Conservation (phyloP, 2,888 invertebrate species). For the Acrobasis repandana region DNA sequence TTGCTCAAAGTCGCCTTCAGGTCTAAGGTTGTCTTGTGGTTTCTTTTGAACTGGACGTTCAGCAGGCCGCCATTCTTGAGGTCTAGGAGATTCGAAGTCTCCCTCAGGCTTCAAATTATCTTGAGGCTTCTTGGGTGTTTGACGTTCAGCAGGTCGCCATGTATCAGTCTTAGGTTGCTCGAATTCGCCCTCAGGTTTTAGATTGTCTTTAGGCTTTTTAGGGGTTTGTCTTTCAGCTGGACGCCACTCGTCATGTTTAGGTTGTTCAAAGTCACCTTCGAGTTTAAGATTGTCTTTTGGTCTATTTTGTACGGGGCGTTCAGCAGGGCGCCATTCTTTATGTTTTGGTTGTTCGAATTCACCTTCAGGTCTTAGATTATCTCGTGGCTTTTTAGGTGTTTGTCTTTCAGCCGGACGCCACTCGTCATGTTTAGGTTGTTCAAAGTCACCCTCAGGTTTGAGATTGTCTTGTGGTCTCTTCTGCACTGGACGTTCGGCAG, state of each 20-base stretch:
- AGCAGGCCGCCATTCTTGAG: constrained; percentile 71
- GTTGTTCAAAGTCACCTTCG: constrained; percentile 81
- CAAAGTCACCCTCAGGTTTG: constrained; percentile 82
- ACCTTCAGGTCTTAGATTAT: constrained; percentile 85
- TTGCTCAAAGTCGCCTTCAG: constrained; percentile 58
- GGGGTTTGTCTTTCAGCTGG: constrained; percentile 62
- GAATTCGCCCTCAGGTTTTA: constrained; percentile 78
- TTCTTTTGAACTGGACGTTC: constrained; percentile 64
- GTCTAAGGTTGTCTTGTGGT: constrained; percentile 74
- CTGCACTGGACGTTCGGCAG: constrained; percentile 54
- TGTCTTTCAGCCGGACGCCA: constrained; percentile 78
- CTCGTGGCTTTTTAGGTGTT: constrained; percentile 78
- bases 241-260: constrained; percentile 53
- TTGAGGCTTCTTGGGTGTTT: constrained; percentile 52
- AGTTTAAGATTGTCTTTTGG: constrained; percentile 78
- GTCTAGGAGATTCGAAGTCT: constrained; percentile 68
- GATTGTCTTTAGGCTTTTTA: constrained; percentile 71
- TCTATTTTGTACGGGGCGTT: constrained; percentile 53
- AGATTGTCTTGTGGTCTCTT: constrained; percentile 83
- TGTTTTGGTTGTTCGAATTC: constrained; percentile 75
- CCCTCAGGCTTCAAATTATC: constrained; percentile 80
- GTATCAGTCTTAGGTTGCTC: constrained; percentile 62
- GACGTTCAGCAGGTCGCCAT: constrained; percentile 71
- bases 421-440: constrained; percentile 59
- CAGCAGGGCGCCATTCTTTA: constrained; percentile 62